phyloP scores from a whole-genome alignment of 2,113 vertebrate species.

The Pangasianodon hypophthalmus region DNA sequence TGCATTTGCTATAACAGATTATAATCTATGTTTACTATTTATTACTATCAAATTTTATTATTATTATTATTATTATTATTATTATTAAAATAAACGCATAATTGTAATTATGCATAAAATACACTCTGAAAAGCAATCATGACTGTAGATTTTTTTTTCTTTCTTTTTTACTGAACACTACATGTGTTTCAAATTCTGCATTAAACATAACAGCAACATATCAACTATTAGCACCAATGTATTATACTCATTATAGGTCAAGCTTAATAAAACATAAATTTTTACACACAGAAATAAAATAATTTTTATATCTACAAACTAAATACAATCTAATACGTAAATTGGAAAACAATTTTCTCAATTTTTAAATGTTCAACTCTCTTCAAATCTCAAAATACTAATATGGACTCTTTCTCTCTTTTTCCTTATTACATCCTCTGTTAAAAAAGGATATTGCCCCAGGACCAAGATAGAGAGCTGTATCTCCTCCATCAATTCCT shows the following conservation, averaged over 20 bases:
- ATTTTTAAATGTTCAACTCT: not conserved
- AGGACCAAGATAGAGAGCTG: slow-evolving; percentile 68
- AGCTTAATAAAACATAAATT: not conserved
- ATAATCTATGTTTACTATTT: not conserved
- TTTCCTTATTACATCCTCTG: not conserved
- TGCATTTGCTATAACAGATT: not conserved
- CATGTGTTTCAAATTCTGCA: not conserved
- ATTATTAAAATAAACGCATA: not conserved
- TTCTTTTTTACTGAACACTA: not conserved
- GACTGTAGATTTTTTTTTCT: not conserved
- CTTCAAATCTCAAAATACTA: not conserved
- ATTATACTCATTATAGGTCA: not conserved
- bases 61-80: not conserved
- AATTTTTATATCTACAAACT: not conserved
- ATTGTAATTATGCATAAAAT: not conserved
- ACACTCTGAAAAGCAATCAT: not conserved
- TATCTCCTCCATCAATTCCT: slow-evolving; percentile 70
- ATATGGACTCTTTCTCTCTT: not conserved
- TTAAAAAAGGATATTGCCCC: slow-evolving; percentile 76
- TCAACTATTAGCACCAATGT: not conserved
- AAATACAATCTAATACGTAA: not conserved
- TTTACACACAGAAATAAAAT: not conserved
- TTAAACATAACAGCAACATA: not conserved
- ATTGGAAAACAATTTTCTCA: not conserved
- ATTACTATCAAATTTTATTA: not conserved